Conservation (phyloP, 2,113 vertebrate species). For the Plecturocebus donacophilus region DNA sequence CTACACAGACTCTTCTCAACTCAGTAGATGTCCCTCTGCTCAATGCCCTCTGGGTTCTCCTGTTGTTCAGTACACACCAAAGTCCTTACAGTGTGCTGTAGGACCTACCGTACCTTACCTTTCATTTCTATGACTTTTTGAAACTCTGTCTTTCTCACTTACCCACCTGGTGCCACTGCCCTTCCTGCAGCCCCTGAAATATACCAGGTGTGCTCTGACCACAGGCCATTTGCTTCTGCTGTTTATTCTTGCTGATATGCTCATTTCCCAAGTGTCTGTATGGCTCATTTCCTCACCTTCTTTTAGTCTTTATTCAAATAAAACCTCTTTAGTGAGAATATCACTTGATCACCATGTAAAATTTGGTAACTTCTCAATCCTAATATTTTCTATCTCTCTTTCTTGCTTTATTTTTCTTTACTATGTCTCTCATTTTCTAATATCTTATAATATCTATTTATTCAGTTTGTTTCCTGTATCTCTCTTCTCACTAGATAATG, state of each 20-base stretch:
- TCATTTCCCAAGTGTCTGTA: not conserved
- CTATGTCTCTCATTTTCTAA: not conserved
- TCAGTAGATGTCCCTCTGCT: not conserved
- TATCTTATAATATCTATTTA: not conserved
- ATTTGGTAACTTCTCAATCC: not conserved
- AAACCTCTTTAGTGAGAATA: not conserved
- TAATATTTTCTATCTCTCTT: not conserved
- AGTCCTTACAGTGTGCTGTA: not conserved
- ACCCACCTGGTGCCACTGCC: not conserved
- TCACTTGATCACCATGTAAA: not conserved
- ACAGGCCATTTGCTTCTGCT: not conserved
- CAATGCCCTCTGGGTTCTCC: not conserved
- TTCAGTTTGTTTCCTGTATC: not conserved
- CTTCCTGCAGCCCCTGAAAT: not conserved
- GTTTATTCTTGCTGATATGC: not conserved
- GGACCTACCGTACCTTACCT: not conserved
- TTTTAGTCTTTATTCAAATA: not conserved
- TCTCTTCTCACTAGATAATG: not conserved
- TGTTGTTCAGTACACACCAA: not conserved
- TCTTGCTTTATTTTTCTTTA: not conserved
- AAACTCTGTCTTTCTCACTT: not conserved
- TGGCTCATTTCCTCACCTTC: not conserved
- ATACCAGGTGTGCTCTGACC: fast-evolving
- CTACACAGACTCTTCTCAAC: not conserved
- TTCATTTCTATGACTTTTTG: not conserved